Evolutionary conservation across 2,797 vertebrate species (phyloP).

Genomic region (Bradypodion pumilum): DNA sequence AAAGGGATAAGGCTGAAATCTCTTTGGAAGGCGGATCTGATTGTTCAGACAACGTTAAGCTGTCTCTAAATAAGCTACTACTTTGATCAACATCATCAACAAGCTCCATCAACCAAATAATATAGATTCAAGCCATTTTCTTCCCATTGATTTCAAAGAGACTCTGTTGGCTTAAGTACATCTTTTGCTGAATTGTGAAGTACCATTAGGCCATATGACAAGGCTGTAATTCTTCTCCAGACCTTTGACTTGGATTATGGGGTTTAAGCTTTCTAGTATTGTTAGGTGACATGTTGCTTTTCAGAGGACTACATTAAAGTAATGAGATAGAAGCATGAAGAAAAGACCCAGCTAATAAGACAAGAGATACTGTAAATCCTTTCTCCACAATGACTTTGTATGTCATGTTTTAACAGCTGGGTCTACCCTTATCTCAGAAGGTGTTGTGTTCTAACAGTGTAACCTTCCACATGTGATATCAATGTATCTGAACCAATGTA

Average conservation of each 20-base stretch:
- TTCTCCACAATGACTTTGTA: conserved; percentile 18
- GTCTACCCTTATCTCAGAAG: background rate
- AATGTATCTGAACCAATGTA: no score
- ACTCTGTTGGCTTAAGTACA: background rate
- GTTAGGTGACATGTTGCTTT: background rate
- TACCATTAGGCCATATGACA: background rate
- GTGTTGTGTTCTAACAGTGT: no score
- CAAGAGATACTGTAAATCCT: fast-evolving
- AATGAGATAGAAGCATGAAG: conserved; percentile 30
- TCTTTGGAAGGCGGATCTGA: background rate
- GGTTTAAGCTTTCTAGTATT: background rate
- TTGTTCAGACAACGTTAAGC: background rate
- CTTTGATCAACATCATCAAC: background rate
- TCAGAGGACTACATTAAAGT: background rate
- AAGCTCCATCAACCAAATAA: background rate
- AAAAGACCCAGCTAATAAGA: background rate
- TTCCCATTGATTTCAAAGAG: background rate
- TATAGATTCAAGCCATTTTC: background rate
- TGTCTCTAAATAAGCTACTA: background rate
- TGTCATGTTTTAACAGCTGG: background rate
- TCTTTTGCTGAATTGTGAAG: background rate
- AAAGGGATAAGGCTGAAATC: background rate
- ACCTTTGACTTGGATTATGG: background rate
- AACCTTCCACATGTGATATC: no score
- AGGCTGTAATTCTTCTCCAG: background rate